These are phyloP conservation scores for Cyprinodon tularosa DNA, from an alignment of 2,113 vertebrate genomes.

Conservation along the genomic window DNA sequence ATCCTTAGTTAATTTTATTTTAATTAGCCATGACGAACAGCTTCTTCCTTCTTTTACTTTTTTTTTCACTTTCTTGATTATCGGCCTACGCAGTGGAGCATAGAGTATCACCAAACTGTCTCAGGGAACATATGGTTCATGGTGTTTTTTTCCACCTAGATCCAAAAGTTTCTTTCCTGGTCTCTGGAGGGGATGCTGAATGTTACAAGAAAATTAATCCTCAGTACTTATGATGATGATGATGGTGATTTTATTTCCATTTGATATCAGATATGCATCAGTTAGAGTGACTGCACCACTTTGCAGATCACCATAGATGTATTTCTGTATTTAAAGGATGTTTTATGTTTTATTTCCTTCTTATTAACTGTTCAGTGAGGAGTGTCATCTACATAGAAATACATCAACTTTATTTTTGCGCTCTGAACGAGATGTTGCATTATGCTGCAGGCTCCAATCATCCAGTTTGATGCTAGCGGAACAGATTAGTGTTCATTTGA, in stretches of 20 bases:
- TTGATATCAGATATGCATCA: slow-evolving; percentile 70
- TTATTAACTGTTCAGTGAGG: neutral
- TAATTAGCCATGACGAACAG: slow-evolving; percentile 5
- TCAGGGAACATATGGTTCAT: slow-evolving; percentile 43
- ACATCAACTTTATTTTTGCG: slow-evolving; percentile 24
- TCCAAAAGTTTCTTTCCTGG: slow-evolving; percentile 39
- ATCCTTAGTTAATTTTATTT: neutral
- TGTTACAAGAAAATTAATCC: slow-evolving; percentile 63
- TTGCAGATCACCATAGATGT: neutral
- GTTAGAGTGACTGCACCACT: slow-evolving; percentile 42
- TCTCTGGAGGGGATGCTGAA: slow-evolving; percentile 39
- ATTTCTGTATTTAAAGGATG: slow-evolving; percentile 1
- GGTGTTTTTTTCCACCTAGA: neutral
- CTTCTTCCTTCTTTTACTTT: slow-evolving; percentile 14
- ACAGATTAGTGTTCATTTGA: slow-evolving; percentile 70
- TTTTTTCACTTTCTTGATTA: slow-evolving; percentile 37
- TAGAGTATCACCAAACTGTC: slow-evolving; percentile 20
- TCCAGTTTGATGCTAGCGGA: slow-evolving; percentile 41
- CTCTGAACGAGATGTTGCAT: slow-evolving; percentile 51
- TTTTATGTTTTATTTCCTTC: neutral
- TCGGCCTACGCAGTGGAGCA: slow-evolving; percentile 37
- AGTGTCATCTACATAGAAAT: slow-evolving; percentile 23
- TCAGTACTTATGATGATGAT: slow-evolving; percentile 48
- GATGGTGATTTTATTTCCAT: slow-evolving; percentile 51
- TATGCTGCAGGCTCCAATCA: slow-evolving; percentile 35